Evolutionary conservation across 2,797 vertebrate genomes (phyloP), one percentile per base, ranked within the genome.

Genomic region (Anas bernieri): DNA sequence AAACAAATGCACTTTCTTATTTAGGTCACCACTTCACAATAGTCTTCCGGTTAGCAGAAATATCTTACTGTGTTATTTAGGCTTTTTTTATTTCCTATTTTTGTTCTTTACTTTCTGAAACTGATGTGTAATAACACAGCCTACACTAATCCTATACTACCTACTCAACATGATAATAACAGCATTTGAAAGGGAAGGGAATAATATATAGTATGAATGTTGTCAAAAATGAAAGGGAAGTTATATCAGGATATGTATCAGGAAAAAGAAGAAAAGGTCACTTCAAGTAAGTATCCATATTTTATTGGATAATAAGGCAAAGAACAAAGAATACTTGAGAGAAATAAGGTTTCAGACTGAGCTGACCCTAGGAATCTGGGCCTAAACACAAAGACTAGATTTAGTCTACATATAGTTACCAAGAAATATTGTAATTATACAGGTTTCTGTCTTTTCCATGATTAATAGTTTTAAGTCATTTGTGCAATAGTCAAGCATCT

Each of bases 1-100:
- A 74, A 66, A 58, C 43, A 58, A 80, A 72, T 23, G 64, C 20
- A 56, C 11, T 62, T 84, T 15, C 17, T 92, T 79, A 52, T 31
- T 79, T 87, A 85, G n/a, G 61, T 41, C 18, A 21, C 5, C 56
- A 55, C 58, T 89, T 83, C 11, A 55, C 74, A 2, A 68, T 66
- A 56, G 56, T 41, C 20, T 59, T 43, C 37, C 75, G 18, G 21
- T 48, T 26, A 54, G 30, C 39, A 90, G 21, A 78, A 95, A 68
- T 37, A 48, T 6, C 37, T 84, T 48, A 30, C 0, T 2, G 4
- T 0, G 1, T 25, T 69, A 35, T 4, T 86, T 89, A 3, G 6
- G 4, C 1, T 1, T 7, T 5, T 12, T 33, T 45, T 23, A 5
- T 5, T 4, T 35, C 10, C 13, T 25, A 43, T 8, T 73, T 93